Base-by-base conservation (phyloP, 1,140 invertebrate species). In the Arctopsyche grandis region DNA sequence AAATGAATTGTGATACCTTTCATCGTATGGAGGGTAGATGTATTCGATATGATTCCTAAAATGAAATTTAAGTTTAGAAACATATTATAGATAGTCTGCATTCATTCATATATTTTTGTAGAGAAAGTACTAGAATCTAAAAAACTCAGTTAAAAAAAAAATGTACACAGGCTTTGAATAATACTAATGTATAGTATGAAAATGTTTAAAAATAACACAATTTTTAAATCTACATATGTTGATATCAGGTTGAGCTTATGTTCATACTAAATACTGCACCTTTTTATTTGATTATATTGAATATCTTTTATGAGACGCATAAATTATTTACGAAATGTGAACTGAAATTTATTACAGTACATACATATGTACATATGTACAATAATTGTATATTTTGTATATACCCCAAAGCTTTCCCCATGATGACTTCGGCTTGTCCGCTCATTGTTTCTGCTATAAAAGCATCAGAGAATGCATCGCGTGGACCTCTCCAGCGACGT, bases 401-500 rank as follows among this genome's bases (percentile, higher is more conserved):
- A 66, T 90, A 95, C 94, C 94, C 94, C 84, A 94, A 87, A 70
- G 91, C 91, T 84, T 91, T 92, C 80, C 94, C 94, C 60, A 91
- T 90, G 71, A 95, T 92, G 14, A 95, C 90, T 88, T 95, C 93
- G 7, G 93, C 91, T 84, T 94, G 93, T 14, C 91, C 91, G 74
- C 91, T 91, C 75, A 95, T 86, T 3, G 92, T 92, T 84, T 94
- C 93, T 56, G 91, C 91, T 52, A 95, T 94, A 86, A 93, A 91
- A 80, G 94, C 92, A 77, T 95, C 94, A 82, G 93, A 92, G 86
- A 93, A 94, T 77, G 93, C 93, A 85, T 95, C 93, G 84, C 93
- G 91, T 1, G 93, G 92, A 82, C 90, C 90, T 81, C 91, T 91
- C 94, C 94, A 95, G 84, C 91, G 91, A 56, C 93, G 89, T 10